Base-by-base conservation (phyloP, 2,888 invertebrate genomes). In the Acleris holmiana region DNA sequence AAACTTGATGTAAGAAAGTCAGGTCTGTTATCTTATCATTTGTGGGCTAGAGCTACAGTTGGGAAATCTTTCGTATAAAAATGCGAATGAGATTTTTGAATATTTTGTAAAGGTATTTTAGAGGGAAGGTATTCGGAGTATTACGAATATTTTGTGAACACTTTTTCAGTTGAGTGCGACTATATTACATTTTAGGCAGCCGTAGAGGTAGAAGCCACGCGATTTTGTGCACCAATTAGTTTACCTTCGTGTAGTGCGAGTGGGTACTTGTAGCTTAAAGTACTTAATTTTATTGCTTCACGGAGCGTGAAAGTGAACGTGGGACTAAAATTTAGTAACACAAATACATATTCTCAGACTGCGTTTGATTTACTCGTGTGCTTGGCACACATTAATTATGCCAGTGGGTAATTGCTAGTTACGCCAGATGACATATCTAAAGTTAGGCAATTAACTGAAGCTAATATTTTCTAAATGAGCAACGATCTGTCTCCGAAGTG, bases 401-500 rank as follows among this genome's bases (percentile, higher is more conserved):
- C 69, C 73, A 67, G 72, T 55, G 23, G 49, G 59, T 76, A 78
- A 80, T 78, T 77, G 75, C 74, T 77, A 77, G 74, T 79, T 82
- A 71, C 71, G 71, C 74, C 70, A 73, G 76, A 76, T 79, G 80
- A 81, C 77, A 78, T 71, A 67, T 61, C 73, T 69, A 73, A 80
- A 81, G 76, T 80, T 79, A 69, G 68, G 82, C 84, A 84, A 83
- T 85, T 85, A 84, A 73, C 73, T 74, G 69, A 65, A 73, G 74
- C 72, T 80, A 77, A 84, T 84, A 84, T 82, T 84, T 83, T 83
- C 77, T 75, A 75, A 78, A 82, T 81, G 78, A 83, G 77, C 76
- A 61, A 78, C 76, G 76, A 81, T 83, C 72, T 77, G 80, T 79
- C 83, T 80, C 82, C 71, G 73, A 75, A 79, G 82, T 75, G 74